A percentile compares a stretch with the other conserved stretches of the same genome.
These are phyloP conservation scores for Alentia gelatinosa DNA, from an alignment of 2,888 invertebrate genomes.

Conservation along the genomic window DNA sequence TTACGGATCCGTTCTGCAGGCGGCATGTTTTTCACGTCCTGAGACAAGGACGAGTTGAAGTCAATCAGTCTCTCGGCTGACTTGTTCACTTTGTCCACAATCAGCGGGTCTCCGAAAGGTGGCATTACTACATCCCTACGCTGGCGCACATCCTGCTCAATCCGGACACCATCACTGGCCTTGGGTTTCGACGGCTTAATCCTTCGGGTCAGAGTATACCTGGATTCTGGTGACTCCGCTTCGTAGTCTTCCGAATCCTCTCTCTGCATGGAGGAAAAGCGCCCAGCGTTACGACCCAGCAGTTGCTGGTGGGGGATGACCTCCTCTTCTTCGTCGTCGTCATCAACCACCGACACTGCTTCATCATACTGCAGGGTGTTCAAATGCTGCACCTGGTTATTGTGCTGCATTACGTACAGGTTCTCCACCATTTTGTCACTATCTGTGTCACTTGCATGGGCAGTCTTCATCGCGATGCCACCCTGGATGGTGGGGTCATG, in stretches of 20 bases:
- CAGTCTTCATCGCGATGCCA: slow-evolving; percentile 24
- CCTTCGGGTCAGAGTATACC: neutral
- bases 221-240: neutral
- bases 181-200: neutral
- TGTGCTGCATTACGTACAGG: neutral
- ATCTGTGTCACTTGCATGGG: neutral
- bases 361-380: slow-evolving; percentile 47
- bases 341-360: neutral
- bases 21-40: slow-evolving; percentile 3
- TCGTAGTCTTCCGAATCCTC: slow-evolving; percentile 20
- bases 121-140: neutral
- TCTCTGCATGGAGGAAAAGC: neutral
- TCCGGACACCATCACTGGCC: slow-evolving; percentile 8
- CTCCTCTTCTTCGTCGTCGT: neutral
- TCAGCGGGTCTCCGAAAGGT: slow-evolving; percentile 8
- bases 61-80: neutral
- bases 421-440: neutral
- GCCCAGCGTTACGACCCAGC: neutral
- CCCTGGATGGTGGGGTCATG: neutral
- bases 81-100: neutral
- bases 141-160: slow-evolving; percentile 23
- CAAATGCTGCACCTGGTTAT: neutral
- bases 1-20: slow-evolving; percentile 32
- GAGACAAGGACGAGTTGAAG: neutral
- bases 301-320: neutral